These are phyloP conservation scores for Rhizoglyphus robini DNA, from an alignment of 1,140 invertebrate species.

Conservation along the genomic window DNA sequence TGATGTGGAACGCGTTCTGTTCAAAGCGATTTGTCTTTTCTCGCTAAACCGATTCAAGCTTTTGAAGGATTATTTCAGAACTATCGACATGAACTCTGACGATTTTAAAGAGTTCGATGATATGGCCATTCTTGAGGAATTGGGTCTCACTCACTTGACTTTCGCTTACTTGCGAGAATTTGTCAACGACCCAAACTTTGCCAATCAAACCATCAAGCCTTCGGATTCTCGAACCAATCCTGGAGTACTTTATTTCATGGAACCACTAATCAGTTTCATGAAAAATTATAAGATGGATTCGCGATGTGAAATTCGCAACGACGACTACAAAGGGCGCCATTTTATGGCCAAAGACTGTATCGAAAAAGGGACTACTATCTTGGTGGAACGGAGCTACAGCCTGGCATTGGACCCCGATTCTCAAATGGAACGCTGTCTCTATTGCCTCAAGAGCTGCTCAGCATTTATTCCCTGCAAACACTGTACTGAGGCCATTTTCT, in stretches of 20 bases:
- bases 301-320: neutral
- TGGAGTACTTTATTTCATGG: neutral
- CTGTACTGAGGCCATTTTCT: slow-evolving; percentile 9
- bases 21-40: neutral
- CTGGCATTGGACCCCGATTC: neutral
- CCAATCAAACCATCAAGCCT: neutral
- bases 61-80: neutral
- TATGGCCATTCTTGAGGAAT: neutral
- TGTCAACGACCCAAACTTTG: neutral
- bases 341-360: neutral
- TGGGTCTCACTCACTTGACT: neutral
- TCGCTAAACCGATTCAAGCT: neutral
- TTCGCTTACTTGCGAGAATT: neutral
- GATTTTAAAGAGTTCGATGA: neutral
- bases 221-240: neutral
- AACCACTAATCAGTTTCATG: neutral
- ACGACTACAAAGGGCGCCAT: neutral
- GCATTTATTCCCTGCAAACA: slow-evolving; percentile 9
- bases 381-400: slow-evolving; percentile 4
- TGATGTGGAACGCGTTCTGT: neutral
- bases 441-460: neutral
- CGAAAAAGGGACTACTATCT: neutral
- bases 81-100: neutral
- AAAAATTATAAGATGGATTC: neutral
- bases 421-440: neutral